Base-by-base conservation (phyloP, 2,797 vertebrate genomes). In the Gymnoscopelus braueri region DNA sequence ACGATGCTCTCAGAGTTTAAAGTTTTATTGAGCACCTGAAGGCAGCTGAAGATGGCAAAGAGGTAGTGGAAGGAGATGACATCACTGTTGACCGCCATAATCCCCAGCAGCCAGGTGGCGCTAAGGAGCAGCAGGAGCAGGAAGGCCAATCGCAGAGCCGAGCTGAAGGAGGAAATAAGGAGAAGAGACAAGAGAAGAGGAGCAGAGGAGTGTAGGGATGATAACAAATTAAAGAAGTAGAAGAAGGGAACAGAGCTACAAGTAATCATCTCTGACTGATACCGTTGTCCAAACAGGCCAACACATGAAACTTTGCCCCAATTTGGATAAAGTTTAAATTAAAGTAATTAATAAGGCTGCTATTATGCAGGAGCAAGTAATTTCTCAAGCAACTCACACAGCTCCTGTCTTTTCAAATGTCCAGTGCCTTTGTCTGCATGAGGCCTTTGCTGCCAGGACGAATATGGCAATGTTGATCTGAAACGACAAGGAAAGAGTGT, bases 41-140 rank as follows among this genome's bases (percentile, higher is more conserved):
- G 56, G 82, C 95, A 95, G 89, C 94, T 95, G 87, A 94, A 94
- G 81, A 93, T 78, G 3, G 95, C 95, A 12, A 97, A 97, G 67
- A 96, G 94, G 87, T 95, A 96, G 87, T 96, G 95, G 48, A 95
- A 95, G 0, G 89, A 87, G 80, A 96, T 93, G 3, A 89, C 70
- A 0, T 96, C 95, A 0, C 93, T 93, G 88, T 97, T 96, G 39
- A 97, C 95, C 0, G 95, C 95, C 94, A 96, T 93, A 59, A 97
- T 90, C 48, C 95, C 94, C 80, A 96, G 89, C 69, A 97, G 90
- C 95, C 96, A 97, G 0, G 96, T 95, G 81, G 94, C 92, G 0
- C 94, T 94, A 74, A 96, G 59, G 3, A 97, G 93, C 80, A 96
- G 87, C 79, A 96, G 79, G 10, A 96, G 88, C 9, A 95, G 81